Base-by-base conservation (phyloP, 2,888 invertebrate species). In the Oconnorella tubifera region DNA sequence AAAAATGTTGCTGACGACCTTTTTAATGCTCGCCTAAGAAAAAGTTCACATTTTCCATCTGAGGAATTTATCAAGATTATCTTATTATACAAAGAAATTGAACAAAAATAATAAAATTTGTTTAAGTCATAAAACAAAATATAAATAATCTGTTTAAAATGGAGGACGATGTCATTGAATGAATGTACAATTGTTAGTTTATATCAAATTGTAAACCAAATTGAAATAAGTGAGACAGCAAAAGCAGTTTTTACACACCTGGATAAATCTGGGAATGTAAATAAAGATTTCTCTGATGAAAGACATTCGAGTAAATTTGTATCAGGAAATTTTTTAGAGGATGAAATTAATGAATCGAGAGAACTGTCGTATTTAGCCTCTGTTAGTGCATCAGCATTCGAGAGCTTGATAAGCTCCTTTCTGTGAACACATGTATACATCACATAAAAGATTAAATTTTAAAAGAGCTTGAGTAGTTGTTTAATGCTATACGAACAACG, bases 391-490 rank as follows among this genome's bases (percentile, higher is more conserved):
- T 28, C 60, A 0, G 50, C 14, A 28, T 50, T 50, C 3, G 25
- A 50, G 23, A 60, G 50, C 33, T 4, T 6, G 3, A 48, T 1
- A 29, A 31, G 60, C 1, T 1, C n/a, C 4, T 25, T 33, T 31
- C 60, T 27, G 28, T 10, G 29, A 32, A 56, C 53, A 53, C 53
- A 53, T 10, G 6, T 10, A n/a, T 28, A n/a, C 53, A 23, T 53
- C 23, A 25, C 23, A 14, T 10, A n/a, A 23, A 19, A 53, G 23
- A n/a, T n/a, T n/a, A n/a, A n/a, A n/a, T n/a, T n/a, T n/a, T n/a
- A n/a, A n/a, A n/a, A n/a, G n/a, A n/a, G 19, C 40, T 40, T 6
- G 6, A 40, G 19, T 40, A 14, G 40, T 40, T 40, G 40, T 40
- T 40, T 40, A n/a, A n/a, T n/a, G n/a, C n/a, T n/a, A n/a, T n/a